Evolutionary conservation across 2,797 vertebrate genomes (phyloP).

Genomic region (Xerus rutilus): DNA sequence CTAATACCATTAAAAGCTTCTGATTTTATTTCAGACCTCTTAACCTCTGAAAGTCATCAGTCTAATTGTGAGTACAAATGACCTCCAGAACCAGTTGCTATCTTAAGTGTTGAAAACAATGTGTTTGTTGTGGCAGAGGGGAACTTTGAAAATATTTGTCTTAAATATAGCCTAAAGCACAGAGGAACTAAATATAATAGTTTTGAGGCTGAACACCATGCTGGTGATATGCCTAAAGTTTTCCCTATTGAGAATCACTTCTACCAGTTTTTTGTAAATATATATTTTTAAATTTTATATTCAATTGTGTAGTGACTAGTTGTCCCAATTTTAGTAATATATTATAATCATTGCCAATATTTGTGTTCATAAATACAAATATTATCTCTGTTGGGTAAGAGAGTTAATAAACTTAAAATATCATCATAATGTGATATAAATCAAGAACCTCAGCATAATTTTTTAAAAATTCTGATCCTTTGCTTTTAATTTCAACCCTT

Average conservation of each 20-base stretch:
- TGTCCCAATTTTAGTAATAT: slow-evolving; percentile 24
- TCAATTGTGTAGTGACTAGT: background rate
- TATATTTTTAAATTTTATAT: background rate
- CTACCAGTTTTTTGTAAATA: slow-evolving; percentile 15
- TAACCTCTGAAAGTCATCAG: background rate
- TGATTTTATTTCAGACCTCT: background rate
- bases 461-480: background rate
- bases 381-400: background rate
- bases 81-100: background rate
- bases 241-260: background rate
- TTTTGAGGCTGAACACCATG: background rate
- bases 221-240: background rate
- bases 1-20: background rate
- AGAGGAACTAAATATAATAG: background rate
- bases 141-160: background rate
- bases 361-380: slow-evolving; percentile 6
- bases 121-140: background rate
- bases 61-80: background rate
- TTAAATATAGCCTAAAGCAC: background rate
- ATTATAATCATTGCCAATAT: slow-evolving; percentile 44
- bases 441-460: background rate
- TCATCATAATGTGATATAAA: background rate
- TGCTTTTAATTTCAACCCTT: background rate
- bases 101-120: background rate
- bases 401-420: slow-evolving; percentile 19